A percentile compares a stretch with the other conserved stretches of the same genome.
Evolutionary conservation across 2,888 invertebrate genomes (phyloP).

Genomic region (Apotomis turbidana): DNA sequence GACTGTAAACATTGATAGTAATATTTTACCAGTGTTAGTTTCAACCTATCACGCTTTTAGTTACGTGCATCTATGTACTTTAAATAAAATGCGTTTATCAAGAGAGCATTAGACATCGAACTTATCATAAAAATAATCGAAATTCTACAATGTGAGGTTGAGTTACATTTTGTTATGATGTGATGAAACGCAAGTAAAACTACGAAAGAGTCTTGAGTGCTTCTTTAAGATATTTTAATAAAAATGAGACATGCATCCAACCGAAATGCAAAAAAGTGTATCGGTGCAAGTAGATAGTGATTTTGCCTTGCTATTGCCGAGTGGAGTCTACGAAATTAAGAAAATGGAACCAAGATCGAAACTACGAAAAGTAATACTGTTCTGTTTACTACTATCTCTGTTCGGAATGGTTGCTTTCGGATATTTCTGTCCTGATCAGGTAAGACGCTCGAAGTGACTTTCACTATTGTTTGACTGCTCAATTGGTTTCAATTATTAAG

Average conservation of each 20-base stretch:
- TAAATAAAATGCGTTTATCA: conserved; percentile 27
- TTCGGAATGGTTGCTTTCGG: conserved; percentile 95
- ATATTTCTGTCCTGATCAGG: conserved; percentile 95
- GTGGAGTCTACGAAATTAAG: conserved; percentile 91
- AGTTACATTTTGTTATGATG: conserved; percentile 35
- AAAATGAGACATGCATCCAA: conserved; percentile 83
- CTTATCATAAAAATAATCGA: conserved; percentile 4
- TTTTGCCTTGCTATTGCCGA: conserved; percentile 90
- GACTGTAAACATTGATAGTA: conserved; percentile 15
- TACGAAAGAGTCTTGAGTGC: conserved; percentile 20
- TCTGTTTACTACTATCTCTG: conserved; percentile 92
- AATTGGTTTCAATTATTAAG: not conserved
- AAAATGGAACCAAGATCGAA: conserved; percentile 94
- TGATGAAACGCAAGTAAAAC: conserved; percentile 30
- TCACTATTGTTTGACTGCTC: conserved; percentile 24
- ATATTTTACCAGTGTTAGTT: conserved; percentile 10
- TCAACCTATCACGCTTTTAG: conserved; percentile 23
- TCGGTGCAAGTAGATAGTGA: conserved; percentile 94
- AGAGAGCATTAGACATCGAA: conserved; percentile 17
- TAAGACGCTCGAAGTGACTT: conserved; percentile 63
- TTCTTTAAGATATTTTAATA: conserved; percentile 52
- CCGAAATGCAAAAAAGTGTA: conserved; percentile 89
- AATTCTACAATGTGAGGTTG: conserved; percentile 18
- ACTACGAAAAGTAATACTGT: conserved; percentile 90
- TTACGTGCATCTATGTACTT: conserved; percentile 26